Conservation (phyloP, 2,888 invertebrate species). For the Diarsia dahlii region DNA sequence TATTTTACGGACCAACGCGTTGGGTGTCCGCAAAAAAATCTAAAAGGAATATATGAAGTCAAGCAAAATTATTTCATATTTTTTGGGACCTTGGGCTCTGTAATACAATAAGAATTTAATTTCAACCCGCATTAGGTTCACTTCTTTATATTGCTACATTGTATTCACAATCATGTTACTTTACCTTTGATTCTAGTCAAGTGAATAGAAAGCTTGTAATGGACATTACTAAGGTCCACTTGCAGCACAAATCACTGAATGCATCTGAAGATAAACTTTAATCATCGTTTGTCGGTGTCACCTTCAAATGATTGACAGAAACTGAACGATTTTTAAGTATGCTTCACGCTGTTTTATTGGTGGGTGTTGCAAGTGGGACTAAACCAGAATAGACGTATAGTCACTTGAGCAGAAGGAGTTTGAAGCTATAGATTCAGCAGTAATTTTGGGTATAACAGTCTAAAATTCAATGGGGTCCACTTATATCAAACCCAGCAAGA, state of each 20-base stretch:
- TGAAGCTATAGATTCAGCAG: neutral
- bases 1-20: constrained; percentile 12
- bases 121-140: constrained; percentile 13
- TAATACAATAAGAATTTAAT: constrained; percentile 12
- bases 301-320: constrained; percentile 1
- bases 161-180: neutral
- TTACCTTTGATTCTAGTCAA: neutral
- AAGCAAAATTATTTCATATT: constrained; percentile 11
- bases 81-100: neutral
- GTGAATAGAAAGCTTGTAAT: neutral
- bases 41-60: neutral
- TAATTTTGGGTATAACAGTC: neutral
- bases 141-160: constrained; percentile 10
- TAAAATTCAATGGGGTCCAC: neutral
- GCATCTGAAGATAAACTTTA: neutral
- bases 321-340: neutral
- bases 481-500: neutral
- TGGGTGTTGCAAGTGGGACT: neutral
- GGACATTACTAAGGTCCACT: neutral
- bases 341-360: neutral
- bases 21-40: neutral
- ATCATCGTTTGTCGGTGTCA: neutral
- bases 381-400: neutral
- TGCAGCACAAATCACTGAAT: neutral
- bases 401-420: neutral